A percentile compares a stretch with the other conserved stretches of the same genome.
Evolutionary conservation across 2,797 vertebrate species (phyloP).

Genomic region (Cephalopachus bancanus): DNA sequence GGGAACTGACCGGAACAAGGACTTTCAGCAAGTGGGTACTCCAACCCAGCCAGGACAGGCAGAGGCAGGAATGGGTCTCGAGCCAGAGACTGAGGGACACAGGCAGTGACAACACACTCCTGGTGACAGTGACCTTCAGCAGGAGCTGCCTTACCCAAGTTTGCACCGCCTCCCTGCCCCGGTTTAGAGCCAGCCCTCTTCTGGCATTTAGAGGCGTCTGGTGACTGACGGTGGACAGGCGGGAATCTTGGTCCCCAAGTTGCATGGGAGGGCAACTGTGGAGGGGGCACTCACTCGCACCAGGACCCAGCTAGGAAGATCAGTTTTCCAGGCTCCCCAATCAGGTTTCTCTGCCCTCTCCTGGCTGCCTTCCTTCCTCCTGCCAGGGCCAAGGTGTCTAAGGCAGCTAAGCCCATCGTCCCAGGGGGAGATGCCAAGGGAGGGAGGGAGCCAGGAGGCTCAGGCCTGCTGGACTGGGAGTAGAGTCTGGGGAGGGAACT

Average conservation of each 20-base stretch:
- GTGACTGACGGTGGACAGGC: rapidly evolving
- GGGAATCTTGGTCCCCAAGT: rapidly evolving
- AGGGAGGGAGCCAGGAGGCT: too few relatives aligned
- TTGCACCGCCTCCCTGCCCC: neutral
- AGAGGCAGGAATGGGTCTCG: neutral
- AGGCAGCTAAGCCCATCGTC: neutral
- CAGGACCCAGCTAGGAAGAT: neutral
- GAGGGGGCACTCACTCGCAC: rapidly evolving
- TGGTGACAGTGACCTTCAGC: neutral
- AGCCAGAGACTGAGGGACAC: neutral
- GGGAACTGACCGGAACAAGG: neutral
- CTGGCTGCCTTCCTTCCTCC: neutral
- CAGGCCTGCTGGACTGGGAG: too few relatives aligned
- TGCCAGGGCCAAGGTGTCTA: neutral
- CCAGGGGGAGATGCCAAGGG: rapidly evolving
- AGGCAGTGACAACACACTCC: neutral
- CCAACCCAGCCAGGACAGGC: neutral
- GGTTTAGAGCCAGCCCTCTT: neutral
- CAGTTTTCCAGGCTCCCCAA: neutral
- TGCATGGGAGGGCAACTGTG: rapidly evolving
- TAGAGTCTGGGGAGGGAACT: neutral
- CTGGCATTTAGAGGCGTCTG: neutral
- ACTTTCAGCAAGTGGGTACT: neutral
- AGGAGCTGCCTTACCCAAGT: rapidly evolving
- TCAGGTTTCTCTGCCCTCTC: neutral